These are phyloP conservation scores for Drosophila yakuba DNA, from an alignment of 1,140 invertebrate species.

Conservation along the genomic window DNA sequence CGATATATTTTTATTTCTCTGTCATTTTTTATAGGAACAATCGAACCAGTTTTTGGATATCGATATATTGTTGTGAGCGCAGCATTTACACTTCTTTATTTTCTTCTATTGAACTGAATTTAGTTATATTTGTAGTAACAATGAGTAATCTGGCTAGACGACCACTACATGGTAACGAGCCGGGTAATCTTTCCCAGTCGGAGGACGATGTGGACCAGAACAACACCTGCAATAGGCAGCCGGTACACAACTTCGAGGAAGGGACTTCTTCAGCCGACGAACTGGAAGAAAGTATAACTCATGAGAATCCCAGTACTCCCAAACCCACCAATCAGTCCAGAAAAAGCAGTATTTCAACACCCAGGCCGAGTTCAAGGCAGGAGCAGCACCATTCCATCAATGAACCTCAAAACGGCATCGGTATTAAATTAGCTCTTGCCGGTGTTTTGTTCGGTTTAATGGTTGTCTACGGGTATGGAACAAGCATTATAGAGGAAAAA, in stretches of 20 bases:
- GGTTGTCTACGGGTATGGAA: background rate
- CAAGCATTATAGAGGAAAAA: conserved; percentile 12
- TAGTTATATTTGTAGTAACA: no score
- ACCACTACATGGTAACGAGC: background rate
- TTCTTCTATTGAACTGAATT: no score
- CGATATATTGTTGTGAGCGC: background rate
- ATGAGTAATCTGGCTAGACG: conserved; percentile 9
- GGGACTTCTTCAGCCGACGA: conserved; percentile 25
- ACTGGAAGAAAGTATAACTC: background rate
- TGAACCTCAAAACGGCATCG: background rate
- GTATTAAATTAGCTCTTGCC: background rate
- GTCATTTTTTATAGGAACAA: background rate
- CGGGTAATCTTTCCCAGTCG: background rate
- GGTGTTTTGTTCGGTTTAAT: conserved; percentile 4
- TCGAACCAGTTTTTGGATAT: background rate
- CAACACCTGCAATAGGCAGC: background rate
- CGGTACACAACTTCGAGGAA: conserved; percentile 13
- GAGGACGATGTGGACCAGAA: conserved; percentile 7
- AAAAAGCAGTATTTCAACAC: background rate
- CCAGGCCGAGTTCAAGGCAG: background rate
- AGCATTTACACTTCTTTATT: background rate
- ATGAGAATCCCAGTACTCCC: background rate
- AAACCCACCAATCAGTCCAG: background rate
- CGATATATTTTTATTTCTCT: no score
- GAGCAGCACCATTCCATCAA: background rate